Base-by-base conservation (phyloP, 2,113 vertebrate species). In the Solea solea region DNA sequence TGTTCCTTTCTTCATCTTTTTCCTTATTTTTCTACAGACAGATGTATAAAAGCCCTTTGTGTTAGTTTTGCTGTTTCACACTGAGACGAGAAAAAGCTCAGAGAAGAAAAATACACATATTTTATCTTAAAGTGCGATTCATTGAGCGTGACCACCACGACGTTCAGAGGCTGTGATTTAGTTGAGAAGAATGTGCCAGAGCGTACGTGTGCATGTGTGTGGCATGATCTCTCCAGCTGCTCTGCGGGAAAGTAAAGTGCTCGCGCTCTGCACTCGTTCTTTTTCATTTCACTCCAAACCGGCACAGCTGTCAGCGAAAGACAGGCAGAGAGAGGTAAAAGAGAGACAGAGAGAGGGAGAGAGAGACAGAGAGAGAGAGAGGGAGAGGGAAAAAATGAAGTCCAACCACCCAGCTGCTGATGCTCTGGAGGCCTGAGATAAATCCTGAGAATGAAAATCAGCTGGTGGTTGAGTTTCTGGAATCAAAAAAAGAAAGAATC, bases 241-340 rank as follows among this genome's bases (percentile, higher is more conserved):
- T 83, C 64, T 52, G 80, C 48, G 64, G 80, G 68, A 82, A 67
- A 27, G 58, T 66, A 79, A 90, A 82, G 74, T 84, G 84, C 82
- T 82, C 34, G 82, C 49, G 66, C 73, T 78, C 40, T 72, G 25
- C 44, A 28, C 51, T 82, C 76, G 75, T 72, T 69, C 21, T 81
- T 52, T 79, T 55, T 55, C 21, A 40, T 72, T 87, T 89, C 67
- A 60, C 76, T 42, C 55, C 9, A 12, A 81, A 78, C 82, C 80
- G 84, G 54, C 80, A 77, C 89, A 90, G 87, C 87, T 90, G 89
- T 86, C 62, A 50, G 67, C 9, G 52, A 64, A 69, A 58, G 39
- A 58, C 27, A 67, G 52, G 57, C 27, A 28, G 60, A 78, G 21
- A 73, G 60, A 52, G 14, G 28, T 34, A 34, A 34, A 21, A 34